phyloP scores from a whole-genome alignment of 2,888 invertebrate species.

The Cryptosula pallasiana region DNA sequence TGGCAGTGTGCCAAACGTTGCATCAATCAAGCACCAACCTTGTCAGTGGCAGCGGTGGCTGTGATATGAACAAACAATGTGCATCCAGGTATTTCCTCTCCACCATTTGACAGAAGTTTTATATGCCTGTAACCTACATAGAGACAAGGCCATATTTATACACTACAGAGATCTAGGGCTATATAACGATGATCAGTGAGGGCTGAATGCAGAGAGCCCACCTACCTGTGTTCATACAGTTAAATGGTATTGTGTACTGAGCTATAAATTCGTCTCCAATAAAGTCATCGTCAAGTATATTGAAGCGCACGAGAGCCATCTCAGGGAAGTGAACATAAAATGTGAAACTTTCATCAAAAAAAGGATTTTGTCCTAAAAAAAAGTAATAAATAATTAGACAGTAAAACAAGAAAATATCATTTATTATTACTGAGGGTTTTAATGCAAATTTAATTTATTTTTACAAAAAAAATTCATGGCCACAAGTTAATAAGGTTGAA shows the following conservation, averaged over 20 bases:
- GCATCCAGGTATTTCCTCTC: slow-evolving; percentile 57
- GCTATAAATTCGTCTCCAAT: slow-evolving; percentile 61
- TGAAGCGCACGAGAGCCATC: slow-evolving; percentile 59
- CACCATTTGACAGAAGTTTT: slow-evolving; percentile 56
- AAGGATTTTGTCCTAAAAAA: slow-evolving; percentile 56
- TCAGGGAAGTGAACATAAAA: slow-evolving; percentile 60
- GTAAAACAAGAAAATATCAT: too few relatives aligned
- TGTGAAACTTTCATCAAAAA: slow-evolving; percentile 62
- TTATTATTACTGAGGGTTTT: too few relatives aligned
- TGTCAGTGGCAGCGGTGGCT: slow-evolving; percentile 29
- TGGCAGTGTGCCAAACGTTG: too few relatives aligned
- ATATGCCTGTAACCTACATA: slow-evolving; percentile 59
- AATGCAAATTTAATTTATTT: too few relatives aligned
- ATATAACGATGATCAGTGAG: too few relatives aligned
- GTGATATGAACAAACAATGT: slow-evolving; percentile 60
- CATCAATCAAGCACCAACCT: slow-evolving; percentile 8
- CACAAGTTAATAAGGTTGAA: too few relatives aligned
- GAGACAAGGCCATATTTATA: too few relatives aligned
- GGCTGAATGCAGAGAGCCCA: background rate
- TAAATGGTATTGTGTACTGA: slow-evolving; percentile 61
- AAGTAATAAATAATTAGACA: background rate
- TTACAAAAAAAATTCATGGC: too few relatives aligned
- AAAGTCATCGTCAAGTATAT: slow-evolving; percentile 58
- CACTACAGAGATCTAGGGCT: too few relatives aligned
- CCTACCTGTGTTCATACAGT: slow-evolving; percentile 59